Percentiles rank a stretch among this genome's conserved stretches.
Conservation (phyloP, 2,888 invertebrate species). For the Drosophila ustulata region DNA sequence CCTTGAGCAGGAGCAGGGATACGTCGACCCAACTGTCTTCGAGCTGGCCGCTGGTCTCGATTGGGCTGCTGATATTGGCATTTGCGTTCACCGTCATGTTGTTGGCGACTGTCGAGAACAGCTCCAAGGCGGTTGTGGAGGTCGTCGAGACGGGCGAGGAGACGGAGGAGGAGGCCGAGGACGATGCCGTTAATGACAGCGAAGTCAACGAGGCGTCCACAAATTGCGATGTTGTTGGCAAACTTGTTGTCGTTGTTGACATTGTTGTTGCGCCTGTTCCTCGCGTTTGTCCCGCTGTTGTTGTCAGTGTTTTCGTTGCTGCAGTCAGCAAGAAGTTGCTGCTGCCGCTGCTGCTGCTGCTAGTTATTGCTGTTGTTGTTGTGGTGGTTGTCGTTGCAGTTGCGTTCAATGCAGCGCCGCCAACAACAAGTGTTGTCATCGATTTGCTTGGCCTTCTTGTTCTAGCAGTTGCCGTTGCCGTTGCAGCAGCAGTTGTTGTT, state of each 20-base stretch:
- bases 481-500: conserved; percentile 38
- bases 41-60: conserved; percentile 32
- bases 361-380: conserved; percentile 38
- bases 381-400: conserved; percentile 38
- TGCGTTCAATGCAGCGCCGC: conserved; percentile 54
- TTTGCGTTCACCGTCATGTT: conserved; percentile 56
- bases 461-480: conserved; percentile 30
- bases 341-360: conserved; percentile 37
- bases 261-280: conserved; percentile 18
- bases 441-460: conserved; percentile 62
- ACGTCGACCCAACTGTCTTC: conserved; percentile 86
- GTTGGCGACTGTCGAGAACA: conserved; percentile 58
- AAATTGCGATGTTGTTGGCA: conserved; percentile 66
- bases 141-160: conserved; percentile 34
- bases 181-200: conserved; percentile 65
- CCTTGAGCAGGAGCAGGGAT: conserved; percentile 89
- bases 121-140: conserved; percentile 53
- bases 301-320: conserved; percentile 37
- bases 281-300: conserved; percentile 22
- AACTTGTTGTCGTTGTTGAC: conserved; percentile 39
- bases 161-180: conserved; percentile 31
- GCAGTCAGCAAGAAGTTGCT: conserved; percentile 22
- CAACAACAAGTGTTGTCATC: conserved; percentile 65
- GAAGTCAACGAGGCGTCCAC: conserved; percentile 77
- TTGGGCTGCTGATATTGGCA: conserved; percentile 54